Base-by-base conservation (phyloP, 2,113 vertebrate genomes). In the Cochlearius cochlearius region DNA sequence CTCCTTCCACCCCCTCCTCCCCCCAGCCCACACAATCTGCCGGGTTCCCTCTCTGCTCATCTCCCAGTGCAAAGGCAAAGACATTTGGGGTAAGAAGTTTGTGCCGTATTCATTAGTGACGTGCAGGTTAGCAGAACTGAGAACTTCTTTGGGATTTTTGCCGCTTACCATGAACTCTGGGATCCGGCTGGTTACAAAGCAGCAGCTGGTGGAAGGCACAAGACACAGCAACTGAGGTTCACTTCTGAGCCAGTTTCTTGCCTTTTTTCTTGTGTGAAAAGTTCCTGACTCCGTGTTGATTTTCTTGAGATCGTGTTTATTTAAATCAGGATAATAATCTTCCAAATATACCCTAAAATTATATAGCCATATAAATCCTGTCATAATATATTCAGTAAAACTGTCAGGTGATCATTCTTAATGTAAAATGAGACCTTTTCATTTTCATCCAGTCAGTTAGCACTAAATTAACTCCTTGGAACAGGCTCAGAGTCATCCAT, bases 401-500 rank as follows among this genome's bases (percentile, higher is more conserved):
- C 95, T 95, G 96, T 95, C 96, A 95, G 91, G 92, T 97, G 96
- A 95, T 97, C 96, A 96, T 94, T 97, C 96, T 95, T 97, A 96
- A 93, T 91, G 91, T 96, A 94, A 96, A 92, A 96, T 86, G 94
- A 97, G 95, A 97, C 96, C 94, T 97, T 96, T 97, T 95, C 96
- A 91, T 97, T 97, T 96, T 85, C 94, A 97, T 87, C 94, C 95
- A 91, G 91, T 94, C 95, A 96, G 95, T 96, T 95, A 94, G 94
- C 91, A 92, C 95, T 95, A 96, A 95, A 95, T 96, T 96, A 97
- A 94, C 96, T 95, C 78, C 85, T 93, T 97, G 94, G 94, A 96
- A 92, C 92, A 85, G 71, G 62, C 77, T 94, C 81, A 92, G 89
- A 94, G 77, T 79, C 77, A 85, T 96, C 96, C 89, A 73, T 94